Base-by-base conservation (phyloP, 2,888 invertebrate species). In the Panzeria rudis region DNA sequence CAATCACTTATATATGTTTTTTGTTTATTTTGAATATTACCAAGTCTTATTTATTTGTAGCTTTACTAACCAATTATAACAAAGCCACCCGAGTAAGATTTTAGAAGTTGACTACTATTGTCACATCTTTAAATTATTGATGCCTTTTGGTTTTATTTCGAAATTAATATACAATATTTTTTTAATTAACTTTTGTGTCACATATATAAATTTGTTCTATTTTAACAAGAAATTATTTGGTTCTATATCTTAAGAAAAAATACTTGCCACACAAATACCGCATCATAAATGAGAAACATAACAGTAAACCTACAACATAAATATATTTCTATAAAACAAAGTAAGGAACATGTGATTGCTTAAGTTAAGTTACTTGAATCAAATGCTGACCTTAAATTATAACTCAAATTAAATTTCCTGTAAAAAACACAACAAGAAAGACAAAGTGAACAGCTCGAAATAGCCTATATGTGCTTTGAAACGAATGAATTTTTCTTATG, bases 181-280 rank as follows among this genome's bases (percentile, higher is more conserved):
- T n/a, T n/a, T n/a, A n/a, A n/a, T n/a, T n/a, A n/a, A n/a, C n/a
- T n/a, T n/a, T n/a, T n/a, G n/a, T n/a, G n/a, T n/a, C n/a, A n/a
- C n/a, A n/a, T n/a, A n/a, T n/a, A n/a, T n/a, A n/a, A n/a, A n/a
- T n/a, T n/a, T n/a, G n/a, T n/a, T n/a, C n/a, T n/a, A n/a, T n/a
- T n/a, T n/a, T n/a, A n/a, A n/a, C n/a, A n/a, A n/a, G n/a, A n/a
- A n/a, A 35, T 35, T 9, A 9, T 9, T 47, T 47, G 15, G 35
- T 38, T 50, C 20, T 62, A 41, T 72, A 35, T 66, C 59, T 35
- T 52, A 13, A 66, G 64, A 13, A 61, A 75, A 68, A 44, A 17
- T 41, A 52, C 41, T 15, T 61, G 41, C 61, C 78, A 78, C 78
- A n/a, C n/a, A 41, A 52, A 11, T 41, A 78, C 78, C 78, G 41